A percentile compares a stretch with the other conserved stretches of the same genome.
phyloP scores from a whole-genome alignment of 1,140 invertebrate species.

The Thaumatotibia leucotreta region DNA sequence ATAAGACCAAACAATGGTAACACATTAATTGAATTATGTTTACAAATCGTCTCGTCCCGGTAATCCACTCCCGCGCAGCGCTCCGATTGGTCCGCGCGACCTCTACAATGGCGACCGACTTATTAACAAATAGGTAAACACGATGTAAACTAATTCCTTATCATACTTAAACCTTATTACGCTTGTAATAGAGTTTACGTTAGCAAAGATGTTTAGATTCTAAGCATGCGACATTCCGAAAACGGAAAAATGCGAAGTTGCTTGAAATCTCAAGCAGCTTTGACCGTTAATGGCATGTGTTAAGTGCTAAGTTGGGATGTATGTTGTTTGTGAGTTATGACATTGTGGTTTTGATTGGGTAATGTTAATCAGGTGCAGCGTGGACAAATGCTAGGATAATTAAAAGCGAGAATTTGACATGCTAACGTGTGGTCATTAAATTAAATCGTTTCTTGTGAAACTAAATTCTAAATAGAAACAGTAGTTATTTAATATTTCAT shows the following conservation, averaged over 20 bases:
- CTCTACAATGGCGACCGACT: slow-evolving; percentile 34
- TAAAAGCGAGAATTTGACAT: not conserved
- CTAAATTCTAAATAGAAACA: not conserved
- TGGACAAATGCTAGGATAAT: not conserved
- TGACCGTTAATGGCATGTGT: not conserved
- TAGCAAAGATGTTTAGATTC: not conserved
- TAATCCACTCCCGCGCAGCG: slow-evolving; percentile 13
- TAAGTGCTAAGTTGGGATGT: not conserved
- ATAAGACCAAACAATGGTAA: slow-evolving; percentile 27
- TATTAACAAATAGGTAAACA: not conserved
- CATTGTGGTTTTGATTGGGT: not conserved
- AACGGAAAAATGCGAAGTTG: not conserved
- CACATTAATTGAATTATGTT: slow-evolving; percentile 67
- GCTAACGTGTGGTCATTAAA: not conserved
- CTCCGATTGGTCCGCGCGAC: slow-evolving; percentile 38
- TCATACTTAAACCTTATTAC: not conserved
- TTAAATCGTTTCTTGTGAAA: not conserved
- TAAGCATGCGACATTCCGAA: not conserved
- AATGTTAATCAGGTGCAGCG: not conserved
- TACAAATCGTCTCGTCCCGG: slow-evolving; percentile 32
- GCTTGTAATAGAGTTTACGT: not conserved
- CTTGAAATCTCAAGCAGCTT: not conserved
- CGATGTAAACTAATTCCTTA: not conserved
- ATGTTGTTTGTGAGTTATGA: not conserved
- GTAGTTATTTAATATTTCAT: no score